Base-by-base conservation (phyloP, 1,140 invertebrate species). In the Aphidius ervi region DNA sequence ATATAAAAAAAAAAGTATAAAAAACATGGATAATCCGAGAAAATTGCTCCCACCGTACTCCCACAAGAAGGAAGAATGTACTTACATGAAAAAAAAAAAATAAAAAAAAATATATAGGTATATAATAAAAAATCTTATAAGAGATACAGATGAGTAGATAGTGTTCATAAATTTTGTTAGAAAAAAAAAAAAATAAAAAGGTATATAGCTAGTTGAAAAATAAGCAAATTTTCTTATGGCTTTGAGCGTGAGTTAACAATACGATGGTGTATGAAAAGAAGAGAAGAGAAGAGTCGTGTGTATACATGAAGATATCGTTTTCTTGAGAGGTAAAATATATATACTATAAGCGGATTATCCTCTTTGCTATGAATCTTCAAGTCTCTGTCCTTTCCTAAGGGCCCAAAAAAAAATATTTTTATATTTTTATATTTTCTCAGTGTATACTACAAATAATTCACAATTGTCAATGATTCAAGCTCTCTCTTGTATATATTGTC, bases 171-270 rank as follows among this genome's bases (percentile, higher is more conserved):
- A 23, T 23, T 58, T 39, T 31, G 53, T 55, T 55, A 54, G 41
- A 8, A 37, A 7, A 39, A 54, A 8, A 56, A 49, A 47, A 53
- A 54, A 48, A 60, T 40, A 56, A 10, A 61, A 48, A 50, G 46
- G 60, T 49, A 52, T 63, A 41, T 56, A 52, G 56, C 46, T 42
- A 63, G 39, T 59, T 48, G 64, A 65, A 47, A 42, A 47, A 40
- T 37, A 59, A 40, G 39, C 53, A 52, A 43, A 53, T 52, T 60
- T 60, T 60, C 39, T 16, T 55, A 45, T 58, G 53, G 63, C 65
- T 67, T 70, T 68, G 46, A 72, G 47, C 58, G 65, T 70, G 61
- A 45, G 61, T 9, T 31, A 49, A 42, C 66, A 66, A 72, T 65
- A 62, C 63, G 66, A 63, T 66, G 68, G 65, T 10, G 40, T n/a